Percentiles rank a stretch among this genome's conserved stretches.
These are phyloP conservation scores for Oceanites oceanicus DNA, from an alignment of 2,113 vertebrate species.

Conservation along the genomic window DNA sequence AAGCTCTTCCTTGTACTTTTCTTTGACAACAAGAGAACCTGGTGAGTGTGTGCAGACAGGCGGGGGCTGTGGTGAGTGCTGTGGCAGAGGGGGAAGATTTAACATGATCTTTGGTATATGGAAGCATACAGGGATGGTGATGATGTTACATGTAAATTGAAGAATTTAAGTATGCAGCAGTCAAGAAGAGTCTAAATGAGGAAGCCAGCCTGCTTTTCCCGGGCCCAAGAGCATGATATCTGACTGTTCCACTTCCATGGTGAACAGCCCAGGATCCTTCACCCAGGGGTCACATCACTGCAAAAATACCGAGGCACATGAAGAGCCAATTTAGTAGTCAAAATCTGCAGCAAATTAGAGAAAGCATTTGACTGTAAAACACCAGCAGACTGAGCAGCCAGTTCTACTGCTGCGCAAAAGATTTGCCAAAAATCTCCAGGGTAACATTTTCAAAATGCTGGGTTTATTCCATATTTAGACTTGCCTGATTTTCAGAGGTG, in stretches of 20 bases:
- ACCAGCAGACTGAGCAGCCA: neutral
- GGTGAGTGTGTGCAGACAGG: constrained; percentile 76
- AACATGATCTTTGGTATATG: neutral
- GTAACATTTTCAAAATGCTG: neutral
- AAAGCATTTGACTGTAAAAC: neutral
- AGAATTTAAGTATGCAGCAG: neutral
- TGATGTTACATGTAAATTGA: neutral
- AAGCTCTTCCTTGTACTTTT: constrained; percentile 97
- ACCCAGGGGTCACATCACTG: neutral
- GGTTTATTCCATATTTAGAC: neutral
- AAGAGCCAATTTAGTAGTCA: neutral
- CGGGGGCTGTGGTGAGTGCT: neutral
- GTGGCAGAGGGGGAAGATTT: neutral
- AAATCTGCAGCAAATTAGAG: neutral
- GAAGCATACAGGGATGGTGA: neutral
- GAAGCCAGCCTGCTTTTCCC: neutral
- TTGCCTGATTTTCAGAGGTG: neutral
- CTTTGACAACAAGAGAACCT: constrained; percentile 99
- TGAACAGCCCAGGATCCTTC: neutral
- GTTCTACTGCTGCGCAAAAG: neutral
- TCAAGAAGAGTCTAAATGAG: neutral
- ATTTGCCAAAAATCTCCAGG: neutral
- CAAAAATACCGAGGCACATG: neutral
- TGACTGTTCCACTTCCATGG: neutral
- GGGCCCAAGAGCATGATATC: neutral